Percentiles rank a stretch among this genome's conserved stretches.
These are phyloP conservation scores for Erpetoichthys calabaricus DNA, from an alignment of 2,797 vertebrate genomes.

Conservation along the genomic window DNA sequence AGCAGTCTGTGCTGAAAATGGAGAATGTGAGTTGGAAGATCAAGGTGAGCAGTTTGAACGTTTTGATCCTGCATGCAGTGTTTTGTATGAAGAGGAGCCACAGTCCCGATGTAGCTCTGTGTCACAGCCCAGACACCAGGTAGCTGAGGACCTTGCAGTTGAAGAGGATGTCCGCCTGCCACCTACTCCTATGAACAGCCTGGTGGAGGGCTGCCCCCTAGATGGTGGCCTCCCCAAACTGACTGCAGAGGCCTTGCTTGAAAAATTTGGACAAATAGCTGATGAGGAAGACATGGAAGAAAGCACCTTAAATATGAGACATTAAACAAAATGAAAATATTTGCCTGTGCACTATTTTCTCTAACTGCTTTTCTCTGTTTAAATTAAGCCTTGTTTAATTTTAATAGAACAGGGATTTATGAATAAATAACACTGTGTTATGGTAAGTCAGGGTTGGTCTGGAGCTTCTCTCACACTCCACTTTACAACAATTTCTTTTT, in stretches of 20 bases:
- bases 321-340: too few relatives aligned
- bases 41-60: not conserved
- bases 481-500: too few relatives aligned
- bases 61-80: not conserved
- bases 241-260: conserved; percentile 59
- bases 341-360: too few relatives aligned
- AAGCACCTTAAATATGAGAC: too few relatives aligned
- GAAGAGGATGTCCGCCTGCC: conserved; percentile 54
- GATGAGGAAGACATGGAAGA: conserved; percentile 12
- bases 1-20: conserved; percentile 6
- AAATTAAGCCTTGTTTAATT: too few relatives aligned
- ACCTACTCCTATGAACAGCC: conserved; percentile 84
- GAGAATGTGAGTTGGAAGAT: conserved; percentile 23
- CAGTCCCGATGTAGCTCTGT: not conserved
- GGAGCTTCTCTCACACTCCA: too few relatives aligned
- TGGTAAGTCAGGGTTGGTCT: too few relatives aligned
- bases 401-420: too few relatives aligned
- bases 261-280: conserved; percentile 64
- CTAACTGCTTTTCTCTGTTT: too few relatives aligned
- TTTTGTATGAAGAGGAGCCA: not conserved
- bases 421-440: too few relatives aligned
- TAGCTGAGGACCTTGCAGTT: not conserved
- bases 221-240: conserved; percentile 63
- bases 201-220: conserved; percentile 83
- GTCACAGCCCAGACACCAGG: not conserved